Evolutionary conservation across 2,113 vertebrate species (phyloP).

Genomic region (Propithecus coquereli): DNA sequence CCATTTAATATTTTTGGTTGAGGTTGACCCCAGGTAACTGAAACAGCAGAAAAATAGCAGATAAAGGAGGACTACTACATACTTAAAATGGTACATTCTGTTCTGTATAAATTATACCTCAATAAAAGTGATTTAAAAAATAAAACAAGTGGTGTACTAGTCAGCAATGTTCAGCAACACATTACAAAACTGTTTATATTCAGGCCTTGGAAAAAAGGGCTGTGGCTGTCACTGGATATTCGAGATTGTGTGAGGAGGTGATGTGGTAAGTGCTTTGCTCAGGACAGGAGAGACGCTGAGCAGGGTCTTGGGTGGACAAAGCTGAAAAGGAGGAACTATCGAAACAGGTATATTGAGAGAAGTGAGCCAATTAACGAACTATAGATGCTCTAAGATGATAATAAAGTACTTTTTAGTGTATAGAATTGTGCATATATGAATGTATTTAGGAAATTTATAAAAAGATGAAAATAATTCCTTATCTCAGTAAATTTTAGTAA

Average conservation of each 20-base stretch:
- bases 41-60: not conserved
- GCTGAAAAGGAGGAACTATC: not conserved
- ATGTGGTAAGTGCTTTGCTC: not conserved
- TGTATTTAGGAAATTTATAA: not conserved
- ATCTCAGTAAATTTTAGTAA: not conserved
- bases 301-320: not conserved
- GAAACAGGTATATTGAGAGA: not conserved
- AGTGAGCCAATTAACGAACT: not conserved
- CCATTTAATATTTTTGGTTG: not conserved
- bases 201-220: not conserved
- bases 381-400: not conserved
- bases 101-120: not conserved
- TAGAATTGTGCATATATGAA: not conserved
- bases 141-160: not conserved
- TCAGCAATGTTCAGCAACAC: not conserved
- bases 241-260: not conserved
- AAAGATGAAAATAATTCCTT: not conserved
- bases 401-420: not conserved
- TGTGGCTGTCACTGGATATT: not conserved
- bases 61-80: not conserved
- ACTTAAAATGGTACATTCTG: not conserved
- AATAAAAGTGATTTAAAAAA: slow-evolving; percentile 8
- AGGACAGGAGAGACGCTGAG: not conserved
- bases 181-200: not conserved
- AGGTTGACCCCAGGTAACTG: not conserved